A percentile compares a stretch with the other conserved stretches of the same genome.
phyloP scores from a whole-genome alignment of 1,140 invertebrate species.

The Caenorhabditis inopinata region DNA sequence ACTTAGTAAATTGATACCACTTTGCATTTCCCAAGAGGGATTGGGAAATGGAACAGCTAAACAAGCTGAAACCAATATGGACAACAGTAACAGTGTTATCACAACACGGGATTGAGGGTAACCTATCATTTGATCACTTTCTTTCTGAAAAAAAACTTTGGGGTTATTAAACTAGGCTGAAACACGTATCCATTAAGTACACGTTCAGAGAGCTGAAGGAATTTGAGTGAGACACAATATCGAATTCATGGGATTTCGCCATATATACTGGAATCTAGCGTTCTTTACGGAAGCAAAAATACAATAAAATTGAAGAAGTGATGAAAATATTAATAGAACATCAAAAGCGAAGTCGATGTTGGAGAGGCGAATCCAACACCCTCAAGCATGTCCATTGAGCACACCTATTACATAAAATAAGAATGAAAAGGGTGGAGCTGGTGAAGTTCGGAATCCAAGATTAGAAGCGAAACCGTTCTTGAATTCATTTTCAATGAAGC shows the following conservation, averaged over 20 bases:
- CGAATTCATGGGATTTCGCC: no score
- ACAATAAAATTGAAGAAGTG: no score
- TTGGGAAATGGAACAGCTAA: background rate
- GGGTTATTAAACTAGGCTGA: background rate
- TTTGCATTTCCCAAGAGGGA: background rate
- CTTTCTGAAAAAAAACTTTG: background rate
- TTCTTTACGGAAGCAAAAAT: no score
- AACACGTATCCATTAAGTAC: no score
- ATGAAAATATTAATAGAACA: background rate
- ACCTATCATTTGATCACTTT: conserved; percentile 4
- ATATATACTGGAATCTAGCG: no score
- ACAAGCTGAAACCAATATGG: background rate
- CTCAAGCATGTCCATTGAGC: background rate
- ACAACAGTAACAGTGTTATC: background rate
- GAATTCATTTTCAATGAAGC: conserved; percentile 24
- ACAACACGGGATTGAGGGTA: background rate
- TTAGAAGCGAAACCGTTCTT: background rate
- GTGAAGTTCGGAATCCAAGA: background rate
- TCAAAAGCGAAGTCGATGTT: background rate
- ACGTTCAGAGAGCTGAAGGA: no score
- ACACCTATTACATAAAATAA: background rate
- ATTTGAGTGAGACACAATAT: no score
- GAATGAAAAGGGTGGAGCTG: background rate
- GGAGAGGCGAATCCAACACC: background rate
- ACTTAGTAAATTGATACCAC: background rate